These are phyloP conservation scores for Hermetia illucens DNA, from an alignment of 1,140 invertebrate species.

Conservation along the genomic window DNA sequence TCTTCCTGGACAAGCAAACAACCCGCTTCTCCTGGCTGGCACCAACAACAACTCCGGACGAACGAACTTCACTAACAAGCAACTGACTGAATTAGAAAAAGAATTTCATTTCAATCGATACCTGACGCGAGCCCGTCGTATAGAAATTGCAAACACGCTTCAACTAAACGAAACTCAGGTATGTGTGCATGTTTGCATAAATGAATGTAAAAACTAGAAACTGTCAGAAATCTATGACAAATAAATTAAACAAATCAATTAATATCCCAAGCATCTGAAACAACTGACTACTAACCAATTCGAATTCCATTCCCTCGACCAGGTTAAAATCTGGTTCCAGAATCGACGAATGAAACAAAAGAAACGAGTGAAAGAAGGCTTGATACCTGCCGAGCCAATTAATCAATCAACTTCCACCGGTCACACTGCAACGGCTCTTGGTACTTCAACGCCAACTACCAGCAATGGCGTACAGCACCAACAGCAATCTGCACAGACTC, in stretches of 20 bases:
- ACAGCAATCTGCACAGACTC: background rate
- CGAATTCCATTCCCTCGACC: slow-evolving; percentile 15
- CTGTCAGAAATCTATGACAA: background rate
- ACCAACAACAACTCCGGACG: slow-evolving; percentile 63
- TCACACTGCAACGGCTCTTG: slow-evolving; percentile 1
- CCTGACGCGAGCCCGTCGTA: slow-evolving; percentile 85
- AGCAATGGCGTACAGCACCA: no score
- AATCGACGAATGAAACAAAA: slow-evolving; percentile 90
- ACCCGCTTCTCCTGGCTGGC: slow-evolving; percentile 31
- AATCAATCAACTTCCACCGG: slow-evolving; percentile 10
- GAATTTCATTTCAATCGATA: slow-evolving; percentile 99
- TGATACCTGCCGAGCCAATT: slow-evolving; percentile 47
- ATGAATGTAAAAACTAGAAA: background rate
- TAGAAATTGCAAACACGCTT: slow-evolving; percentile 92
- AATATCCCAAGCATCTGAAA: background rate
- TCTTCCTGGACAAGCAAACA: slow-evolving; percentile 28
- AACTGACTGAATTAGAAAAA: slow-evolving; percentile 96
- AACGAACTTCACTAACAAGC: slow-evolving; percentile 98
- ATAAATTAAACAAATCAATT: background rate
- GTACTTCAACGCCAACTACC: background rate
- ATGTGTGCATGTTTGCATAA: slow-evolving; percentile 16
- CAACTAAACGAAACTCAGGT: slow-evolving; percentile 93
- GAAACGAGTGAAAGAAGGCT: slow-evolving; percentile 82
- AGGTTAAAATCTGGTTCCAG: slow-evolving; percentile 88
- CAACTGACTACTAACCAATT: background rate